Percentiles rank a stretch among this genome's conserved stretches.
Conservation (phyloP, 1,140 invertebrate genomes). For the Orius laevigatus region DNA sequence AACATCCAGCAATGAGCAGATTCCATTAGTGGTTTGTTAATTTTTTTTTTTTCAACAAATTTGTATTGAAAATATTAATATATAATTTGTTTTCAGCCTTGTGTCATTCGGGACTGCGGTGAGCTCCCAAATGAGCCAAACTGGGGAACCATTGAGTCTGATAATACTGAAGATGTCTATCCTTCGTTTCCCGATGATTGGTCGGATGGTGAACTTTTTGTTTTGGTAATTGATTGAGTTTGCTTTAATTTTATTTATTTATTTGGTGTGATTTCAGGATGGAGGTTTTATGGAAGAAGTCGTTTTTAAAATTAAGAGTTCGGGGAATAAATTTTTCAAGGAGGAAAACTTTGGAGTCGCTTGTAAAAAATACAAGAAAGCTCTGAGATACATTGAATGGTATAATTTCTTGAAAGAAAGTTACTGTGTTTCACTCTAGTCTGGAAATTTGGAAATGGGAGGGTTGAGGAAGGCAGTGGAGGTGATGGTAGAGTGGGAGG, state of each 20-base stretch:
- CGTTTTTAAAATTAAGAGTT: slow-evolving; percentile 44
- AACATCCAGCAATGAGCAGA: background rate
- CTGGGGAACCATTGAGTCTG: slow-evolving; percentile 49
- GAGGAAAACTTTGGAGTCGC: slow-evolving; percentile 41
- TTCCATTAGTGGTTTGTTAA: background rate
- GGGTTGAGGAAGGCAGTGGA: too few relatives aligned
- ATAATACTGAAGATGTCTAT: slow-evolving; percentile 48
- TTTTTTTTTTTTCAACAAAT: background rate
- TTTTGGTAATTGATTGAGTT: background rate
- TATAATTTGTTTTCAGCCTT: slow-evolving; percentile 21
- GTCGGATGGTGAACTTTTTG: slow-evolving; percentile 15
- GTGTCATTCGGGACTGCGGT: slow-evolving; percentile 53
- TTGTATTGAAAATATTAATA: slow-evolving; percentile 1
- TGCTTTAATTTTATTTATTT: background rate
- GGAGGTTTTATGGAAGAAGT: slow-evolving; percentile 26
- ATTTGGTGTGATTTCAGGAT: slow-evolving; percentile 14
- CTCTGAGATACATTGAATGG: slow-evolving; percentile 46
- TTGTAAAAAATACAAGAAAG: slow-evolving; percentile 55
- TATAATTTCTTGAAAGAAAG: slow-evolving; percentile 16
- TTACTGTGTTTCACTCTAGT: too few relatives aligned
- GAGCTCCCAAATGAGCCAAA: slow-evolving; percentile 40
- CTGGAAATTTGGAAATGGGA: too few relatives aligned
- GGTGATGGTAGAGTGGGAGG: too few relatives aligned
- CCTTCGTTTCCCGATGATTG: slow-evolving; percentile 62
- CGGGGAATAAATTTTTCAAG: slow-evolving; percentile 51